Evolutionary conservation across 2,113 vertebrate genomes (phyloP).

Genomic region (Microtus richardsoni): DNA sequence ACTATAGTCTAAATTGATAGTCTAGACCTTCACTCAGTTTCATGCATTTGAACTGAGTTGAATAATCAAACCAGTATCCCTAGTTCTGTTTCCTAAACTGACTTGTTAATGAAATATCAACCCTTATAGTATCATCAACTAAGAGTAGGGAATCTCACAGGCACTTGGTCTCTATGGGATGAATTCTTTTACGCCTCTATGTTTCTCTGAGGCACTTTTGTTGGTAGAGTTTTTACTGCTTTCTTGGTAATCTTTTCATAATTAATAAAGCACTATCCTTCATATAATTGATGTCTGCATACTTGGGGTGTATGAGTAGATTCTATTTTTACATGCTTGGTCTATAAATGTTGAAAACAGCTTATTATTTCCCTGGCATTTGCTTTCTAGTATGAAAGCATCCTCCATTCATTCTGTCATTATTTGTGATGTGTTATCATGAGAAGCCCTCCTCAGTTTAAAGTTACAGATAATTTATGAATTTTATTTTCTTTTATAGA

Average conservation of each 20-base stretch:
- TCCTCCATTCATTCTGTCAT: neutral
- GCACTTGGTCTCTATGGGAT: neutral
- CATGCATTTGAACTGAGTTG: neutral
- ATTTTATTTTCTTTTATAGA: neutral
- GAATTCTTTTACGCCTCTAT: neutral
- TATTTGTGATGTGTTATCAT: neutral
- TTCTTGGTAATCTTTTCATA: neutral
- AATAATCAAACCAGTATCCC: constrained; percentile 18
- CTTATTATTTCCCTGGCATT: neutral
- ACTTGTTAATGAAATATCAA: neutral
- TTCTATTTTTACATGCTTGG: neutral
- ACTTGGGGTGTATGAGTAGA: neutral
- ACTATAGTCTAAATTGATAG: neutral
- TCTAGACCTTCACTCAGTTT: neutral
- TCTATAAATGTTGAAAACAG: constrained; percentile 18
- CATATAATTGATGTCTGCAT: neutral
- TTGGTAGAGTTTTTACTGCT: neutral
- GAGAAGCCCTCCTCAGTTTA: neutral
- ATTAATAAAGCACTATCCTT: constrained; percentile 23
- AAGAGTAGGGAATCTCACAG: neutral
- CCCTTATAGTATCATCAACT: neutral
- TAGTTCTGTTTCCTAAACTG: neutral
- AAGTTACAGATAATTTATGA: neutral
- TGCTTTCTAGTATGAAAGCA: neutral
- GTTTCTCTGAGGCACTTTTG: neutral